Conservation (phyloP, 2,113 vertebrate species). For the Sceloporus tristichus region DNA sequence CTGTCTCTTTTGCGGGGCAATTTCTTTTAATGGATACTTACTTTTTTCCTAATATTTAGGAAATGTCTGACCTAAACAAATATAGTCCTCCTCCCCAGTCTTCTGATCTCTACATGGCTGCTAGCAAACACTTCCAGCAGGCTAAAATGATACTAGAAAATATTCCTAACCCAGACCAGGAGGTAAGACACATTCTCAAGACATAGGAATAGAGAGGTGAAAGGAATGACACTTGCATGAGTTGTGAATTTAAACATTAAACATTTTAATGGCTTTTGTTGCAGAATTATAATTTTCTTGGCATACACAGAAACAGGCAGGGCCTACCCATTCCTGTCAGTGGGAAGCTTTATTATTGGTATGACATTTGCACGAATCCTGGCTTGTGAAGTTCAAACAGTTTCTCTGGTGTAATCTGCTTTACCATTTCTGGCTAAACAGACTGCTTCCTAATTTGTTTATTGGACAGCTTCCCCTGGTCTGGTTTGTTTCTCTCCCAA, state of each 20-base stretch:
- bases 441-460: too few species aligned
- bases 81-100: conserved; percentile 96
- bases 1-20: neutral
- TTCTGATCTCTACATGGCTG: conserved; percentile 95
- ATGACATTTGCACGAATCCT: neutral
- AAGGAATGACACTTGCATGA: neutral
- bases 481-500: too few species aligned
- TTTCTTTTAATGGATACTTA: conserved; percentile 36
- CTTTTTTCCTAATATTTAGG: conserved; percentile 79
- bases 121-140: conserved; percentile 99
- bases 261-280: neutral
- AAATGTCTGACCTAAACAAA: conserved; percentile 99
- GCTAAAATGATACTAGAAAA: conserved; percentile 98
- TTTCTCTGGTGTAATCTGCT: too few species aligned
- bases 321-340: neutral
- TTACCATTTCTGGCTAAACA: too few species aligned
- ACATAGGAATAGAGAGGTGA: neutral
- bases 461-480: too few species aligned
- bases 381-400: too few species aligned
- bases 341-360: neutral
- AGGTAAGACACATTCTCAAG: conserved; percentile 79
- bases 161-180: conserved; percentile 90
- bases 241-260: neutral
- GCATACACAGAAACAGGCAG: neutral
- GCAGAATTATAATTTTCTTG: neutral